phyloP scores from a whole-genome alignment of 2,888 invertebrate genomes.

The Cacoxenus indagator region DNA sequence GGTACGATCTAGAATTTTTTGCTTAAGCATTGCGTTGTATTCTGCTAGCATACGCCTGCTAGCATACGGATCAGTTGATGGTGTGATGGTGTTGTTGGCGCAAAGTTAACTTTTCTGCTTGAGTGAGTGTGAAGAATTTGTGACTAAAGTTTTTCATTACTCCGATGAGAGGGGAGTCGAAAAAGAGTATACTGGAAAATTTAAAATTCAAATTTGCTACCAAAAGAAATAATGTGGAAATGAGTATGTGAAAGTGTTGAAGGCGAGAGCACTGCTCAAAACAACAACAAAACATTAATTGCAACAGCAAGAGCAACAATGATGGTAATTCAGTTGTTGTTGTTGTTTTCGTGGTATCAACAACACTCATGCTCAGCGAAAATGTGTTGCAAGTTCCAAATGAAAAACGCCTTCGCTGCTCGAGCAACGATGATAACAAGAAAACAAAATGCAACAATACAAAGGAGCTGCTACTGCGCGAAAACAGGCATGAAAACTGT shows the following conservation, averaged over 20 bases:
- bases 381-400: not conserved
- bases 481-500: not conserved
- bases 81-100: not conserved
- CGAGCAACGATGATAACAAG: constrained; percentile 10
- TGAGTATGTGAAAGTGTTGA: constrained; percentile 21
- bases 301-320: constrained; percentile 2
- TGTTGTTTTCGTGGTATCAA: too few relatives aligned
- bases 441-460: not conserved
- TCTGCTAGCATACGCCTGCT: not conserved
- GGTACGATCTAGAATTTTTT: not conserved
- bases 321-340: too few relatives aligned
- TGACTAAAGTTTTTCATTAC: not conserved
- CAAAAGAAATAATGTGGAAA: constrained; percentile 12
- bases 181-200: not conserved
- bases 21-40: not conserved
- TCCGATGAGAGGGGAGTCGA: not conserved
- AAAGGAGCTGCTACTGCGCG: not conserved
- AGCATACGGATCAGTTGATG: not conserved
- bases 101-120: constrained; percentile 5
- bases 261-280: not conserved
- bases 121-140: constrained; percentile 12
- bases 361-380: too few relatives aligned
- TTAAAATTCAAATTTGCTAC: constrained; percentile 17
- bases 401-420: not conserved
- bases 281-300: constrained; percentile 2